phyloP scores from a whole-genome alignment of 2,888 invertebrate genomes.

The Drosophila ustulata region DNA sequence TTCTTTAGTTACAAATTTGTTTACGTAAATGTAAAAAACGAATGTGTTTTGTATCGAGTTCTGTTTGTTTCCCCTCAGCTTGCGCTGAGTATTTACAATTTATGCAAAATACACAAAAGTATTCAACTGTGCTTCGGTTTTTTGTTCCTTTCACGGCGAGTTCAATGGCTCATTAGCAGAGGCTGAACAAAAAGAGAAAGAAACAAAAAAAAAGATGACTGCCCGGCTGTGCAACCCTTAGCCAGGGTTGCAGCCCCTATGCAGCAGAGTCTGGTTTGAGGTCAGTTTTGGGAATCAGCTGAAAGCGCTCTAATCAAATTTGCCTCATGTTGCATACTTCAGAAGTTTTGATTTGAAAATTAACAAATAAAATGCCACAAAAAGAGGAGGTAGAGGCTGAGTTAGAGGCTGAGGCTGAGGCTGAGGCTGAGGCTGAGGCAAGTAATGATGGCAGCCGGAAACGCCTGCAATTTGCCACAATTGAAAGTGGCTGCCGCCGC shows the following conservation, averaged over 20 bases:
- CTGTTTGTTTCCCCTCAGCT: too few species aligned
- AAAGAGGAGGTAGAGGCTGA: too few species aligned
- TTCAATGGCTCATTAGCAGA: slow-evolving; percentile 30
- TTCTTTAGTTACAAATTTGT: too few species aligned
- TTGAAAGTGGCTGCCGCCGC: slow-evolving; percentile 76
- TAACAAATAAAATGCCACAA: slow-evolving; percentile 72
- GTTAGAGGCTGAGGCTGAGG: too few species aligned
- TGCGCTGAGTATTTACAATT: neutral
- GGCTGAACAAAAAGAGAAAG: neutral
- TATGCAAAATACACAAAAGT: slow-evolving; percentile 1
- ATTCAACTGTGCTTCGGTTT: neutral
- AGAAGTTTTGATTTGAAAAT: slow-evolving; percentile 73
- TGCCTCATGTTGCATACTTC: slow-evolving; percentile 66
- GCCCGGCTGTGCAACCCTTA: slow-evolving; percentile 22
- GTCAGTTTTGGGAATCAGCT: slow-evolving; percentile 50
- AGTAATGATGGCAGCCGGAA: slow-evolving; percentile 82
- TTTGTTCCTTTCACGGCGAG: neutral
- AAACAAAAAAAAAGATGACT: neutral
- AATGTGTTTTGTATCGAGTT: too few species aligned
- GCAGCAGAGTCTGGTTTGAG: neutral
- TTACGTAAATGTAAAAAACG: too few species aligned
- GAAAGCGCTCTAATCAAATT: slow-evolving; percentile 72
- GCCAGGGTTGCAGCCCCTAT: slow-evolving; percentile 39
- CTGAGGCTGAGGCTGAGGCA: slow-evolving; percentile 31
- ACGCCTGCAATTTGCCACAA: slow-evolving; percentile 81